Evolutionary conservation across 2,888 invertebrate genomes (phyloP).

Genomic region (Tuberolachnus salignus): DNA sequence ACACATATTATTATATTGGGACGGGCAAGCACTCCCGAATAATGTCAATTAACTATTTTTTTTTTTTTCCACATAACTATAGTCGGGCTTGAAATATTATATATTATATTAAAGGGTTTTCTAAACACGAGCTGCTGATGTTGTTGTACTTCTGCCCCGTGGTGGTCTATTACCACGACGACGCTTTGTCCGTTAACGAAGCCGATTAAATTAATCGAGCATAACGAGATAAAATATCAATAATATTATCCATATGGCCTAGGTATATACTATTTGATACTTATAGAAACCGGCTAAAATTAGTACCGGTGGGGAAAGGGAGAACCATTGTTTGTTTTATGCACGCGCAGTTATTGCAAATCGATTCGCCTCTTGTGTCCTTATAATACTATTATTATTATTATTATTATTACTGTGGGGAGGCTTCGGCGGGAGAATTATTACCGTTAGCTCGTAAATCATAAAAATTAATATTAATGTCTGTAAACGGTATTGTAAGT

Average conservation of each 20-base stretch:
- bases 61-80: conserved; percentile 9
- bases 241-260: no score
- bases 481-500: neutral
- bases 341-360: neutral
- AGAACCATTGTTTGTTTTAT: neutral
- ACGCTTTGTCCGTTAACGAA: conserved; percentile 42
- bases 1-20: neutral
- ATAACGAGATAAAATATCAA: neutral
- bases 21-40: conserved; percentile 14
- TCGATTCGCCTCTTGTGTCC: neutral
- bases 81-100: neutral
- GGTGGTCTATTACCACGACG: neutral
- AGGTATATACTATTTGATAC: neutral
- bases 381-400: no score
- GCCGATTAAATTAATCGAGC: neutral
- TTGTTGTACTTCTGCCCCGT: neutral
- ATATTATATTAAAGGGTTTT: neutral
- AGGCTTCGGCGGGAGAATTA: neutral
- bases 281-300: neutral
- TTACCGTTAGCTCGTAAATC: conserved; percentile 14
- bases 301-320: neutral
- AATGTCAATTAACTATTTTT: conserved; percentile 32
- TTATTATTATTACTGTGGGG: neutral
- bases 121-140: neutral
- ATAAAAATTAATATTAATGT: conserved; percentile 36